Base-by-base conservation (phyloP, 2,888 invertebrate species). In the Pammene aurita region DNA sequence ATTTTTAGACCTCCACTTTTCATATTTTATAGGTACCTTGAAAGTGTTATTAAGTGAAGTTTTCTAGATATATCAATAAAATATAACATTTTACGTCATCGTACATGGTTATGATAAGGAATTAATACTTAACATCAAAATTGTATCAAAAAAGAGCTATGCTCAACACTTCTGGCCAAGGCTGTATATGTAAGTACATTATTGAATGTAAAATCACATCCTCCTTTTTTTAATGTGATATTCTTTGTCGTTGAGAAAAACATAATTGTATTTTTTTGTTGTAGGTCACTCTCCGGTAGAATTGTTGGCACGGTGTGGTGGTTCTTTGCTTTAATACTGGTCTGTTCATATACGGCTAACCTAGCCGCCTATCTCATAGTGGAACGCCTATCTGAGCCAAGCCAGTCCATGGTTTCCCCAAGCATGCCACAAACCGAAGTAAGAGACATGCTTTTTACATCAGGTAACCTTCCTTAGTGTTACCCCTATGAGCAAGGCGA, bases 291-390 rank as follows among this genome's bases (percentile, higher is more conserved):
- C 75, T 97, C 98, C 0, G 98, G 98, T 5, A 94, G 99, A 71
- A 98, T 99, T 78, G 99, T 99, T 2, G 98, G 98, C 54, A 97
- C 98, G 50, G 98, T 99, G 1, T 99, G 99, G 99, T 99, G 99
- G 99, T 99, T 99, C 90, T 99, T 99, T 91, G 99, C 99, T 0
- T 94, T 99, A 72, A 99, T 99, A 81, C 94, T 99, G 68, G 98
- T 99, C 74, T 99, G 99, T 66, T 99, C 99, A 26, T 99, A 99
- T 88, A 99, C 99, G 56, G 99, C 99, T 71, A 99, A 99, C 89
- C 94, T 99, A 79, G 98, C 98, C 1, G 99, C 99, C 5, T 99
- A 99, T 87, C 94, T 99, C 69, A 99, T 99, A 13, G 96, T 99
- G 69, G 98, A 99, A 88, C 94, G 98, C 76, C 98, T 99, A 96